Evolutionary conservation across 2,113 vertebrate species (phyloP), one percentile per base, ranked within the genome.

Genomic region (Corvus cornix): DNA sequence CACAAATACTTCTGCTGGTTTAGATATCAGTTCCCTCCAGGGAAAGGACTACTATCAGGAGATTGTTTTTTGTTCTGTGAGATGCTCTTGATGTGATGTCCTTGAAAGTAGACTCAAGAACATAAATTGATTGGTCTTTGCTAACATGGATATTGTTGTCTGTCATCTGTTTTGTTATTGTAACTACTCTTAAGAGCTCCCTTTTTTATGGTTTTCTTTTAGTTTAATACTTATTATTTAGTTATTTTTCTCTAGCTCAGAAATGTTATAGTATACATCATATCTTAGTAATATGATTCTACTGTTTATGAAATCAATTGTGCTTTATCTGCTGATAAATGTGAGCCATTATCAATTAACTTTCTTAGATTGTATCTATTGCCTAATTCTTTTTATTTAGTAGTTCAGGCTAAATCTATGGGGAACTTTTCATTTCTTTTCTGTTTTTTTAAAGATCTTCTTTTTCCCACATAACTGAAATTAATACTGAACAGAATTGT

Each of bases 31-130:
- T 91, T 97, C 91, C 51, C 92, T 55, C 43, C 84, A 86, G 84
- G 60, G 16, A 53, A 78, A 81, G 21, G 15, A 48, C 76, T 84
- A 28, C 39, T 91, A 41, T 72, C 43, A 83, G 56, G 44, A 93
- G 74, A 74, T 52, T 87, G 31, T 27, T 55, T 67, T 96, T 94
- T 43, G 43, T 43, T 43, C 43, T 43, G 43, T 15, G 43, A 43
- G 43, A 43, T 43, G 60, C 35, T 96, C 83, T 83, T 94, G 41
- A 76, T 90, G 56, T 67, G 35, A 84, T 95, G 87, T 22, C 72
- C 92, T 97, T 95, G 94, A 95, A 95, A 83, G 59, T 6, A 94
- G 52, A 91, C 94, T 90, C 93, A 95, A 93, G 56, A 91, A 30
- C 67, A 93, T 59, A 39, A 83, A 92, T 64, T 94, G 64, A 85